Percentiles rank a stretch among this genome's conserved stretches.
Evolutionary conservation across 2,113 vertebrate genomes (phyloP).

Genomic region (Cinclus mexicanus): DNA sequence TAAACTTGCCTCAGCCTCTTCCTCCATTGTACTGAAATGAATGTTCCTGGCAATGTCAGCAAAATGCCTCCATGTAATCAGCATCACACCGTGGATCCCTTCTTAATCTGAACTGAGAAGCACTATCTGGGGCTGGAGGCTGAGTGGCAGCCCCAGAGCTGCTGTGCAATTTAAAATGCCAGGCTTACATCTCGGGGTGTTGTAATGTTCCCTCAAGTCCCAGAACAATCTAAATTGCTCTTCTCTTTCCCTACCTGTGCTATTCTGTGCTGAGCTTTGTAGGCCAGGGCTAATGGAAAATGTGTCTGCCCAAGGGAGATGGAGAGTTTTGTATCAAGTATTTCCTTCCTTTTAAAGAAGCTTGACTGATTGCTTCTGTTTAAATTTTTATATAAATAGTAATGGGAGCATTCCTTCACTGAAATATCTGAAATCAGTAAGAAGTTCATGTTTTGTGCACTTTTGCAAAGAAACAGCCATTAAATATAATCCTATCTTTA

Average conservation of each 20-base stretch:
- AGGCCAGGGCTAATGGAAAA: not conserved
- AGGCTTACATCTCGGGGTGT: not conserved
- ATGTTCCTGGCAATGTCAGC: not conserved
- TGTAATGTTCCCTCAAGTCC: not conserved
- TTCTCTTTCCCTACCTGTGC: not conserved
- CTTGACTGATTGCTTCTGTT: not conserved
- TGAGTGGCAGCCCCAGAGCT: not conserved
- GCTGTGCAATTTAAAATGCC: not conserved
- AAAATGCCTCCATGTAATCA: not conserved
- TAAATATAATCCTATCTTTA: accelerated
- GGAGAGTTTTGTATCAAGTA: not conserved
- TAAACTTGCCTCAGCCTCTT: not conserved
- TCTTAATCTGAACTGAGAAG: not conserved
- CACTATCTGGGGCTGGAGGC: not conserved
- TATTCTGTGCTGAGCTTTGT: not conserved
- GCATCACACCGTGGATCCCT: not conserved
- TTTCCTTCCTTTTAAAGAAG: not conserved
- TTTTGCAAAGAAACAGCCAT: not conserved
- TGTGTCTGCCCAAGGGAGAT: not conserved
- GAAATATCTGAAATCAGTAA: not conserved
- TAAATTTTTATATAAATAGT: not conserved
- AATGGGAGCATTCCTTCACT: not conserved
- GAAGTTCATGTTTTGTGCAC: not conserved
- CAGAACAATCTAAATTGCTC: not conserved
- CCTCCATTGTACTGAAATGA: not conserved